These are phyloP conservation scores for Rhinogobio ventralis DNA, from an alignment of 2,797 vertebrate species.

Conservation along the genomic window DNA sequence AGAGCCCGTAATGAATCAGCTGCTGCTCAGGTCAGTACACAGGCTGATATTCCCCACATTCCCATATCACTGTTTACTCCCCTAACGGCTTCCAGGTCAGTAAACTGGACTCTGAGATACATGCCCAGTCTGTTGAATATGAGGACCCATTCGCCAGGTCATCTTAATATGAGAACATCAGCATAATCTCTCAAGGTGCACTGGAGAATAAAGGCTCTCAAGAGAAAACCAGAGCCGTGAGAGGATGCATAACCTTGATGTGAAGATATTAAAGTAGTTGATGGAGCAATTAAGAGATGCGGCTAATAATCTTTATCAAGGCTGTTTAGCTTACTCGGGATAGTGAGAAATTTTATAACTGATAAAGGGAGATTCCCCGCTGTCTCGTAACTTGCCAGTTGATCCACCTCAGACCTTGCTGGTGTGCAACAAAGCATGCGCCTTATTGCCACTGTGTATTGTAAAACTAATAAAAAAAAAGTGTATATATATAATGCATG, in stretches of 20 bases:
- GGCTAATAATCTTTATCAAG: conserved; percentile 76
- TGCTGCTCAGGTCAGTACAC: conserved; percentile 41
- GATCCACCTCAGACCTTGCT: conserved; percentile 11
- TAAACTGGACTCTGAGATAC: conserved; percentile 43
- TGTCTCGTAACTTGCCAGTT: conserved; percentile 10
- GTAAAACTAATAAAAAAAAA: not conserved
- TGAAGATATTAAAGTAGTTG: conserved; percentile 44
- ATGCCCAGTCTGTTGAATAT: conserved; percentile 39
- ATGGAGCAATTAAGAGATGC: conserved; percentile 68
- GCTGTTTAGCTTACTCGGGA: conserved; percentile 63
- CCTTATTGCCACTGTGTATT: conserved; percentile 5
- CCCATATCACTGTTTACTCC: conserved; percentile 33
- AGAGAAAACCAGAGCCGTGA: not conserved
- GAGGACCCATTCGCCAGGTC: conserved; percentile 21
- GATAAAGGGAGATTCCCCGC: conserved; percentile 8
- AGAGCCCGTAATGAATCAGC: conserved; percentile 37
- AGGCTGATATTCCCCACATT: conserved; percentile 30
- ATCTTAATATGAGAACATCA: conserved; percentile 39
- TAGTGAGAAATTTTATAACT: not conserved
- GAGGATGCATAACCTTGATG: conserved; percentile 43
- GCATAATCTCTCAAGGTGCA: not conserved
- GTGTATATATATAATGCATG: not conserved
- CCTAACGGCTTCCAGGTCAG: conserved; percentile 49
- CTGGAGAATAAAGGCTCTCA: conserved; percentile 18
- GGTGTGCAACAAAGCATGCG: not conserved